phyloP scores from a whole-genome alignment of 2,797 vertebrate genomes.

The Ctenosaura bakeri region DNA sequence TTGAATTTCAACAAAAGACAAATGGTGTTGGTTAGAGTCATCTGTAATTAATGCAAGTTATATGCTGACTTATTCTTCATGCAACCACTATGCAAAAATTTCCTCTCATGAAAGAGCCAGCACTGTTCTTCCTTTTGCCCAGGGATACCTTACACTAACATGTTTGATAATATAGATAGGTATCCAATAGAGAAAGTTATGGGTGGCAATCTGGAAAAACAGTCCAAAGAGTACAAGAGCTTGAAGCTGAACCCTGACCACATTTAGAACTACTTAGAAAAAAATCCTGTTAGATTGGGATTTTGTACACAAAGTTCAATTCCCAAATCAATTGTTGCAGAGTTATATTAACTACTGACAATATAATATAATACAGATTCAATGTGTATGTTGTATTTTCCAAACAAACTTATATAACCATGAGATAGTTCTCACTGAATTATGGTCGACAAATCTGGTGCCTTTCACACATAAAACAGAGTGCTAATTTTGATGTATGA shows the following conservation, averaged over 20 bases:
- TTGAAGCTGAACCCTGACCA: background rate
- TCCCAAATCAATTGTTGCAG: background rate
- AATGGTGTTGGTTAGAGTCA: conserved; percentile 9
- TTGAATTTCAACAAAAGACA: background rate
- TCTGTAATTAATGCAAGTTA: background rate
- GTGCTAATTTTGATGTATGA: background rate
- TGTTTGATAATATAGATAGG: background rate
- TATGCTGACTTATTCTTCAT: conserved; percentile 4
- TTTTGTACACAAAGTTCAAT: background rate
- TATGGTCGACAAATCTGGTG: background rate
- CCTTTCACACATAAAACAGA: background rate
- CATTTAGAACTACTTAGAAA: background rate
- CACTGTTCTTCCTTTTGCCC: conserved; percentile 21
- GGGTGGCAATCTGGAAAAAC: background rate
- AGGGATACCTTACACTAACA: background rate
- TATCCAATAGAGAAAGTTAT: background rate
- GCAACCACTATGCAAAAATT: background rate
- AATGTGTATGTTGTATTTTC: background rate
- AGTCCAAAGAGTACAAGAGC: background rate
- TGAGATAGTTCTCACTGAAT: background rate
- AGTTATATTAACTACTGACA: background rate
- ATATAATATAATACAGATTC: background rate
- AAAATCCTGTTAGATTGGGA: background rate
- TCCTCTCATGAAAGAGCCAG: background rate
- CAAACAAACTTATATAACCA: background rate